Conservation (phyloP, 2,113 vertebrate species). For the Benitochromis conjunctus region DNA sequence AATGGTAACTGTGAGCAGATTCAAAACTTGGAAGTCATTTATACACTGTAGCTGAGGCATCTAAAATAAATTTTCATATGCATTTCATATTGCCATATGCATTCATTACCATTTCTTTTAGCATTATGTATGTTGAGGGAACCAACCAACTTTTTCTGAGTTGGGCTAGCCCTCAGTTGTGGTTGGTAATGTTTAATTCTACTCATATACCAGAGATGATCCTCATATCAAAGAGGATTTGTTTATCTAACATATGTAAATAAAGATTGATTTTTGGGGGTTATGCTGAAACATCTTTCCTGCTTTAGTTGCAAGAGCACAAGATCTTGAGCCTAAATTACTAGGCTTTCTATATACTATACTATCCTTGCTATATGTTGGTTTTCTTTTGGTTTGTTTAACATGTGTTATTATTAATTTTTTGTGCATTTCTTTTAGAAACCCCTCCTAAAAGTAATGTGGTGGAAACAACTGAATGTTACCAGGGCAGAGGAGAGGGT, state of each 20-base stretch:
- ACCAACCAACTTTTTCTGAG: accelerated
- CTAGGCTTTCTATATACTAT: background rate
- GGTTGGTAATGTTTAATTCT: background rate
- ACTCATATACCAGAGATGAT: background rate
- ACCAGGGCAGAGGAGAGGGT: conserved; percentile 81
- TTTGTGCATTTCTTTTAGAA: conserved; percentile 30
- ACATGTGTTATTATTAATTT: background rate
- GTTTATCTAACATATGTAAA: background rate
- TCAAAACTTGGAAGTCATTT: background rate
- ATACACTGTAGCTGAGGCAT: background rate
- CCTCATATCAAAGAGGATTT: background rate
- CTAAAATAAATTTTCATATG: background rate
- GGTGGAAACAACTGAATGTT: conserved; percentile 76
- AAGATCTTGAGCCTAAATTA: background rate
- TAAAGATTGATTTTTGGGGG: background rate
- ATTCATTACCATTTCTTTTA: background rate
- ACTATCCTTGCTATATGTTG: background rate
- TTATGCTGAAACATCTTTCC: background rate
- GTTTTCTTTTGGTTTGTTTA: background rate
- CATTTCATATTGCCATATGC: background rate
- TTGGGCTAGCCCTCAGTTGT: background rate
- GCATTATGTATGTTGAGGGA: background rate
- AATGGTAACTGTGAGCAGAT: background rate
- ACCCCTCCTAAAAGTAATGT: conserved; percentile 38
- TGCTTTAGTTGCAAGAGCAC: background rate